Conservation (phyloP, 2,113 vertebrate species). For the Prietella phreatophila region DNA sequence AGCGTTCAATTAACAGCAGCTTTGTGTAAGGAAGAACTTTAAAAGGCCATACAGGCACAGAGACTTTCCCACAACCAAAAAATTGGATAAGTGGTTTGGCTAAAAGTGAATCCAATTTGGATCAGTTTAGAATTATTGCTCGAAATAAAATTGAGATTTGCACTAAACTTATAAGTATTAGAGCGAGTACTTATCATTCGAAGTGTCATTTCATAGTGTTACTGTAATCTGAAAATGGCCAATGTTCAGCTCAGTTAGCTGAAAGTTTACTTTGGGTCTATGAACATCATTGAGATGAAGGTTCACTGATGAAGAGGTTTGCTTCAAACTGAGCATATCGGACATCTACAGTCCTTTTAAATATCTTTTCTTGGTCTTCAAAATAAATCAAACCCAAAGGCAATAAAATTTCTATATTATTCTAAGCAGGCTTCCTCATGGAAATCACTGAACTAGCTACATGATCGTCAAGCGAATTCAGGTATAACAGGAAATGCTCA, state of each 20-base stretch:
- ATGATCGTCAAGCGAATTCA: constrained; percentile 50
- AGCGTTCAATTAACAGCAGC: constrained; percentile 29
- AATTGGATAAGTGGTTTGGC: constrained; percentile 21
- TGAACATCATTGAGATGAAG: neutral
- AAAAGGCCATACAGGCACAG: constrained; percentile 21
- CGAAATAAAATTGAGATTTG: constrained; percentile 11
- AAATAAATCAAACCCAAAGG: neutral
- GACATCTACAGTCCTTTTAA: neutral
- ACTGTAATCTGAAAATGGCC: neutral
- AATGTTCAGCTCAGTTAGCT: neutral
- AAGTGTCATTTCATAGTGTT: neutral
- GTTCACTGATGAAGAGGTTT: neutral
- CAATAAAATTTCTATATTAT: neutral
- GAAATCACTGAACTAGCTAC: constrained; percentile 59
- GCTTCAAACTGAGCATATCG: neutral
- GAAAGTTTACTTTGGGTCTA: neutral
- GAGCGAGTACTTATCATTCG: neutral
- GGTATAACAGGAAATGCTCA: constrained; percentile 41
- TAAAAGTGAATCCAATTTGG: constrained; percentile 45
- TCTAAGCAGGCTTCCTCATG: neutral
- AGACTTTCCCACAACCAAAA: constrained; percentile 28
- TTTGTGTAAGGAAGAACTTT: constrained; percentile 15
- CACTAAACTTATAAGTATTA: neutral
- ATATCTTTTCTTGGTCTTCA: neutral
- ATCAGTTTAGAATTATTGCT: constrained; percentile 40